A percentile compares a stretch with the other conserved stretches of the same genome.
Evolutionary conservation across 2,888 invertebrate genomes (phyloP).

Genomic region (Drosophila niveifrons): DNA sequence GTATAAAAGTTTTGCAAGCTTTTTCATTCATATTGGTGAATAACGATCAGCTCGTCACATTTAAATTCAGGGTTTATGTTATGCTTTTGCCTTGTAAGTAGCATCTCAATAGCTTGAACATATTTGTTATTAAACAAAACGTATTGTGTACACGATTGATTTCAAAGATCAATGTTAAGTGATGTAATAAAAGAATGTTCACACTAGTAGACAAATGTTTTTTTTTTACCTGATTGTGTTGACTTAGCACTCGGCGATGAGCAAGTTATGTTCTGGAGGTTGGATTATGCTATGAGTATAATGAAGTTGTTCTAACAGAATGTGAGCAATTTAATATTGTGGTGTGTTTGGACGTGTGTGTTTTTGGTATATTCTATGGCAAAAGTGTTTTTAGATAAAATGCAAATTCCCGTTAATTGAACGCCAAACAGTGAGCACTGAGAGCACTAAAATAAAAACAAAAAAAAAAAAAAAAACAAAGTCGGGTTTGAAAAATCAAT

Average conservation of each 20-base stretch:
- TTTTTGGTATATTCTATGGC: slow-evolving; percentile 23
- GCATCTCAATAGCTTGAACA: slow-evolving; percentile 6
- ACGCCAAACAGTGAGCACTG: slow-evolving; percentile 67
- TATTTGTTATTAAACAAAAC: slow-evolving; percentile 24
- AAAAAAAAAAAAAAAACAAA: slow-evolving; percentile 36
- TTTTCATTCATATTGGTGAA: neutral
- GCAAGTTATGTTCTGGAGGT: slow-evolving; percentile 7
- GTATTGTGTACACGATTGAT: slow-evolving; percentile 32
- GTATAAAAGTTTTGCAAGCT: neutral
- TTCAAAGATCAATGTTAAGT: slow-evolving; percentile 63
- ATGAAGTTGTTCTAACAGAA: slow-evolving; percentile 10
- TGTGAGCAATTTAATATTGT: slow-evolving; percentile 5
- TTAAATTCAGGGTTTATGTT: slow-evolving; percentile 41
- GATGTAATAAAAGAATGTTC: slow-evolving; percentile 43
- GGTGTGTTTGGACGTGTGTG: slow-evolving; percentile 17
- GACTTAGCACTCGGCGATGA: slow-evolving; percentile 22
- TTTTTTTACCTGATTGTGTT: slow-evolving; percentile 36
- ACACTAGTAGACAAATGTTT: slow-evolving; percentile 30
- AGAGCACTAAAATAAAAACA: slow-evolving; percentile 38
- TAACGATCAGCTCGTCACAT: slow-evolving; percentile 11
- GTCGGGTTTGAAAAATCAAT: slow-evolving; percentile 73
- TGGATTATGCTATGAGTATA: neutral
- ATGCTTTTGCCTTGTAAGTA: slow-evolving; percentile 18
- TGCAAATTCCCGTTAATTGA: slow-evolving; percentile 79
- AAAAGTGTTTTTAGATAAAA: slow-evolving; percentile 62